phyloP scores from a whole-genome alignment of 2,888 invertebrate species.

The Mongoloraphidia duomilia region DNA sequence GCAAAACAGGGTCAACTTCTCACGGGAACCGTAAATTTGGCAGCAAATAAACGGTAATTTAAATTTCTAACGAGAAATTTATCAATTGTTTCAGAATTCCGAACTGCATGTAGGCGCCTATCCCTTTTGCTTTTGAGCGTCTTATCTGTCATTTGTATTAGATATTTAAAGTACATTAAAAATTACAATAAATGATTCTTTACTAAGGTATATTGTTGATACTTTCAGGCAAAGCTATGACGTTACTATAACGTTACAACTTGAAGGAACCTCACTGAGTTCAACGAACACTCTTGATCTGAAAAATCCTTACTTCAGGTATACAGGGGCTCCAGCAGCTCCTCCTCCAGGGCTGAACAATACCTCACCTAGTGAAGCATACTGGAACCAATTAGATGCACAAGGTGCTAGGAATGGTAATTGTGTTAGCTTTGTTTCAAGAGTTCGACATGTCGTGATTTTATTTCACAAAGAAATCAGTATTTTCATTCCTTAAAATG shows the following conservation, averaged over 20 bases:
- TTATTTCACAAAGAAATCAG: too few species aligned
- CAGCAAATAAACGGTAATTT: constrained; percentile 75
- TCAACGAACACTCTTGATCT: constrained; percentile 88
- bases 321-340: constrained; percentile 82
- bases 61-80: background rate
- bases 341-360: constrained; percentile 86
- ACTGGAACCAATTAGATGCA: constrained; percentile 75
- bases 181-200: background rate
- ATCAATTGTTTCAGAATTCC: background rate
- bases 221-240: constrained; percentile 82
- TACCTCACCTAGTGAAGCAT: constrained; percentile 85
- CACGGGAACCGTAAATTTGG: constrained; percentile 71
- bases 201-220: constrained; percentile 3
- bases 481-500: too few species aligned
- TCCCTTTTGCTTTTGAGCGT: background rate
- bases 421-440: constrained; percentile 1
- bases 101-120: background rate
- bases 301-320: constrained; percentile 97
- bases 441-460: too few species aligned
- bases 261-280: constrained; percentile 76
- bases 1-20: constrained; percentile 87
- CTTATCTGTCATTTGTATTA: background rate
- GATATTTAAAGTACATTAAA: background rate
- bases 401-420: constrained; percentile 42
- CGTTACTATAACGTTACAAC: constrained; percentile 85